These are phyloP conservation scores for Oscheius sp. DNA, from an alignment of 2,888 invertebrate genomes.

Conservation along the genomic window DNA sequence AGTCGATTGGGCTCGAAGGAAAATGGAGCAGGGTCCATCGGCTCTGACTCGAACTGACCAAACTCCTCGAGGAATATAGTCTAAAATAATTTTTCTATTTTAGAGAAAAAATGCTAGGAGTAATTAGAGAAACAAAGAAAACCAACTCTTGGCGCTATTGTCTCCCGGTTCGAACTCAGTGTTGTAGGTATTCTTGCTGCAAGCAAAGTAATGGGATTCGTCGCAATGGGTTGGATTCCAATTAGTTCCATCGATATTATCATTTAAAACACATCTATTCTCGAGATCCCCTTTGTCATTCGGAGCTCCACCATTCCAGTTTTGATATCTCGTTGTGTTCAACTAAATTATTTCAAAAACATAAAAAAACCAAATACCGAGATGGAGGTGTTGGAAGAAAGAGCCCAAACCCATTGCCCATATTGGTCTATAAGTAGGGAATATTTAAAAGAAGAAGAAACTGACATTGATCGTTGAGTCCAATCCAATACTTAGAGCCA, in stretches of 20 bases:
- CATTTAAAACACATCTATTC: slow-evolving; percentile 40
- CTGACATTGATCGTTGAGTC: slow-evolving; percentile 52
- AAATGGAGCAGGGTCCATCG: slow-evolving; percentile 38
- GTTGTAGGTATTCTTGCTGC: slow-evolving; percentile 48
- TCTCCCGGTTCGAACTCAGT: slow-evolving; percentile 22
- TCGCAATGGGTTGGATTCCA: slow-evolving; percentile 43
- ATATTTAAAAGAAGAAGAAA: too few relatives aligned
- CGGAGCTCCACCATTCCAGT: slow-evolving; percentile 50
- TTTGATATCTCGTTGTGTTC: slow-evolving; percentile 35
- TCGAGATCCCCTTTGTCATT: not conserved
- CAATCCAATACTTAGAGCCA: slow-evolving; percentile 49
- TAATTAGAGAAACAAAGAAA: too few relatives aligned
- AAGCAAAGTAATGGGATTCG: slow-evolving; percentile 36
- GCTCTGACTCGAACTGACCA: slow-evolving; percentile 48
- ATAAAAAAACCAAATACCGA: too few relatives aligned
- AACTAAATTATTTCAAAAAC: slow-evolving; percentile 21
- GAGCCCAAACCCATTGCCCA: not conserved
- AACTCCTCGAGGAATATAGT: slow-evolving; percentile 43
- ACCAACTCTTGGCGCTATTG: slow-evolving; percentile 3
- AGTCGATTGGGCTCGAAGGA: slow-evolving; percentile 42
- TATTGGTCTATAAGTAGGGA: too few relatives aligned
- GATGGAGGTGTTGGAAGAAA: not conserved
- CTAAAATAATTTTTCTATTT: not conserved
- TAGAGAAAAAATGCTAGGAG: not conserved
- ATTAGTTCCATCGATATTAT: slow-evolving; percentile 28